These are phyloP conservation scores for Axinella damicornis DNA, from an alignment of 37 sponge, comb jelly and placozoan genomes.

Conservation along the genomic window DNA sequence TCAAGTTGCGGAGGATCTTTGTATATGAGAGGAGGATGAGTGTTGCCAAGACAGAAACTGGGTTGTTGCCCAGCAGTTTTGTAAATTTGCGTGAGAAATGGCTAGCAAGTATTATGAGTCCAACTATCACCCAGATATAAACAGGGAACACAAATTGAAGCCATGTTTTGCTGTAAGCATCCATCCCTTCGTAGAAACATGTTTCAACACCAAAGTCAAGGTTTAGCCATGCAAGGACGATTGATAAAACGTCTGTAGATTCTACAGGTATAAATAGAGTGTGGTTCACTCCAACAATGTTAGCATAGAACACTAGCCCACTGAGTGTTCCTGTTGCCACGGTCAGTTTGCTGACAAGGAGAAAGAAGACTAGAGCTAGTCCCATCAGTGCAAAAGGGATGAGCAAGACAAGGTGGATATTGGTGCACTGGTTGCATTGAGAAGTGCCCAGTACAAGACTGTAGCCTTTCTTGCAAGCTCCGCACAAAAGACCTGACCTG, in stretches of 20 bases:
- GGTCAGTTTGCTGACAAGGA: background rate
- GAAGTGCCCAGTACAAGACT: background rate
- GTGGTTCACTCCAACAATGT: background rate
- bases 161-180: background rate
- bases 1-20: background rate
- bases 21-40: conserved; percentile 4
- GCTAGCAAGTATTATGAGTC: background rate
- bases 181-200: conserved; percentile 13
- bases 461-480: background rate
- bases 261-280: background rate
- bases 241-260: background rate
- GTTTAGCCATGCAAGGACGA: background rate
- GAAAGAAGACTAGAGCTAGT: background rate
- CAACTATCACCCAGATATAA: background rate
- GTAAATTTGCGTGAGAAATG: background rate
- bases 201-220: conserved; percentile 10
- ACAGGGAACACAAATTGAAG: conserved; percentile 14
- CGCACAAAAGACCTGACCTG: background rate
- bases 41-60: conserved; percentile 9
- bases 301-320: background rate
- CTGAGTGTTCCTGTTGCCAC: background rate
- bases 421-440: background rate
- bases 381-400: background rate
- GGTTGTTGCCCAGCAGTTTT: background rate
- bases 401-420: background rate